A percentile compares a stretch with the other conserved stretches of the same genome.
Conservation (phyloP, 1,140 invertebrate genomes). For the Euwallacea fornicatus region DNA sequence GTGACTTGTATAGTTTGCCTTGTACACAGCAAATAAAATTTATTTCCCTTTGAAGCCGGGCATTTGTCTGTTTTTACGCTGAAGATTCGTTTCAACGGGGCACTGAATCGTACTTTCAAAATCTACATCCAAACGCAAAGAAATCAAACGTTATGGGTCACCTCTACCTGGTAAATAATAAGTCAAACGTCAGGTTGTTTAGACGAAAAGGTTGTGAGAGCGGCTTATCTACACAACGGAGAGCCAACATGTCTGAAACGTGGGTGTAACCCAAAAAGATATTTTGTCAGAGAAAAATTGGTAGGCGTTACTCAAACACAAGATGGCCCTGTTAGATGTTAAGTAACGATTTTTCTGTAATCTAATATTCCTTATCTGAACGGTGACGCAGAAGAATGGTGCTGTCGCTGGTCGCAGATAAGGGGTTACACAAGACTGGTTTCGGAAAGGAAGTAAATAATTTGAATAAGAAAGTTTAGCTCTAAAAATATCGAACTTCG, state of each 20-base stretch:
- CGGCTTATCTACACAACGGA: conserved; percentile 22
- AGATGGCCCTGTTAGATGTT: conserved; percentile 25
- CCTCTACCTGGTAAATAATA: conserved; percentile 28
- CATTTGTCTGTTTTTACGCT: conserved; percentile 12
- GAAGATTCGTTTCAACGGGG: conserved; percentile 28
- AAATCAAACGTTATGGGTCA: not conserved
- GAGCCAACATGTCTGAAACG: conserved; percentile 23
- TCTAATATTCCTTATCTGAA: conserved; percentile 25
- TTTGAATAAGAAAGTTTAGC: conserved; percentile 1
- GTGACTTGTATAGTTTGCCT: conserved; percentile 46
- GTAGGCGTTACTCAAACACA: conserved; percentile 34
- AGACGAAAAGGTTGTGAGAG: conserved; percentile 13
- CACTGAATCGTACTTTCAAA: not conserved
- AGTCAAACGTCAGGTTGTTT: conserved; percentile 34
- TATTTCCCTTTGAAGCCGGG: conserved; percentile 38
- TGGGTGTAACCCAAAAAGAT: conserved; percentile 29
- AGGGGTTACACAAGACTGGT: not conserved
- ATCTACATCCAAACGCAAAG: not conserved
- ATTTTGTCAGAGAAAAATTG: conserved; percentile 37
- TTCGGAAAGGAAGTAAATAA: not conserved
- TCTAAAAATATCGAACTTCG: not conserved
- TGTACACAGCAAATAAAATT: conserved; percentile 49
- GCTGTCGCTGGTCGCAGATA: not conserved
- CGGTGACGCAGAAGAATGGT: conserved; percentile 1
- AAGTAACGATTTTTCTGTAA: conserved; percentile 20